phyloP scores from a whole-genome alignment of 2,888 invertebrate genomes.

The Apoda limacodes region DNA sequence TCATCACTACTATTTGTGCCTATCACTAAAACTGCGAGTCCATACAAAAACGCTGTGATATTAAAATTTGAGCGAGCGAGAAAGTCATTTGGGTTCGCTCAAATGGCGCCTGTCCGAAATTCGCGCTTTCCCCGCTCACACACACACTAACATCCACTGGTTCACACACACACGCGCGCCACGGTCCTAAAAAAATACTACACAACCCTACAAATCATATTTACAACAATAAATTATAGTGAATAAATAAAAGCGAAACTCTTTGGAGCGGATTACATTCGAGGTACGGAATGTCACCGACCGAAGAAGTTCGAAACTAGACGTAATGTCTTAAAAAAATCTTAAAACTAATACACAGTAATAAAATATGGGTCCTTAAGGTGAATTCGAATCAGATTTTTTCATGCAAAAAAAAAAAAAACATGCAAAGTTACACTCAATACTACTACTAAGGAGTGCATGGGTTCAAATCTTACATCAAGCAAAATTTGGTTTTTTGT shows the following conservation, averaged over 20 bases:
- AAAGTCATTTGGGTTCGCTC: conserved; percentile 7
- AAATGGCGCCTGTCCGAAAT: conserved; percentile 17
- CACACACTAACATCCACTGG: conserved; percentile 20
- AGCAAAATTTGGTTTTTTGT: too few relatives aligned
- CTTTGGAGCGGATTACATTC: conserved; percentile 59
- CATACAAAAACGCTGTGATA: conserved; percentile 32
- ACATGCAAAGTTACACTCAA: too few relatives aligned
- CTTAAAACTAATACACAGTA: too few relatives aligned
- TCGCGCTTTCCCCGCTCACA: conserved; percentile 22
- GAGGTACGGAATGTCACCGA: too few relatives aligned
- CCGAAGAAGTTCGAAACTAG: too few relatives aligned
- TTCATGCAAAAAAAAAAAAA: too few relatives aligned
- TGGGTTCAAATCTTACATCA: too few relatives aligned
- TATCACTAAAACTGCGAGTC: conserved; percentile 34
- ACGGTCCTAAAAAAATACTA: conserved; percentile 9
- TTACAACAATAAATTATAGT: conserved; percentile 46
- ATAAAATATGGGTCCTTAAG: too few relatives aligned
- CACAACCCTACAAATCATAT: conserved; percentile 19
- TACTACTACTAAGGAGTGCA: too few relatives aligned
- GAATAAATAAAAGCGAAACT: conserved; percentile 53
- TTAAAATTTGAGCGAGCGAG: conserved; percentile 14
- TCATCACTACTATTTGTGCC: conserved; percentile 40
- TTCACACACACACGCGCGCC: conserved; percentile 26
- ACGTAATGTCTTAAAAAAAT: too few relatives aligned
- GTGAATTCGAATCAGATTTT: too few relatives aligned